These are phyloP conservation scores for Pristionchus pacificus DNA, from an alignment of 1,140 invertebrate genomes.

Conservation along the genomic window DNA sequence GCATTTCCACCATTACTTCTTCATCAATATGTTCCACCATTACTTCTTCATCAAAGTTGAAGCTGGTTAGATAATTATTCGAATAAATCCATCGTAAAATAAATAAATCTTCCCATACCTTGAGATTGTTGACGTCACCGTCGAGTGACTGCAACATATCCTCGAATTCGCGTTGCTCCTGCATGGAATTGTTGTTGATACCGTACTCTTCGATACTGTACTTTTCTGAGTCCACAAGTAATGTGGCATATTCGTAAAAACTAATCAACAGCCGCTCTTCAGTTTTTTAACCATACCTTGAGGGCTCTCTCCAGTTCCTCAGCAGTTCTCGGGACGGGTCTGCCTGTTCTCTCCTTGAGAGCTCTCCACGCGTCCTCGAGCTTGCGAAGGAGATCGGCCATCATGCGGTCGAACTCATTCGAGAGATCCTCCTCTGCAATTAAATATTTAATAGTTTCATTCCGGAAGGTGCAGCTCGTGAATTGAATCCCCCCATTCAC, in stretches of 20 bases:
- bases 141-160: constrained; percentile 65
- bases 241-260: no score
- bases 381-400: constrained; percentile 72
- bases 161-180: constrained; percentile 74
- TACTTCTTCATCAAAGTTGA: no score
- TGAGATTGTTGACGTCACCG: constrained; percentile 68
- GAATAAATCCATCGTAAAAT: neutral
- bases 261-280: no score
- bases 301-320: constrained; percentile 72
- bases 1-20: no score
- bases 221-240: no score
- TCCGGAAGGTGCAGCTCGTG: no score
- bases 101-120: constrained; percentile 28
- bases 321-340: constrained; percentile 76
- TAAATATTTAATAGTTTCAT: neutral
- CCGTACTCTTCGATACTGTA: no score
- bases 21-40: no score
- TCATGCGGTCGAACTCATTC: constrained; percentile 78
- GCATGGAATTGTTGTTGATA: constrained; percentile 68
- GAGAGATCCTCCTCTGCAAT: constrained; percentile 76
- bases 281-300: no score
- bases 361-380: constrained; percentile 79
- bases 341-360: constrained; percentile 73
- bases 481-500: no score
- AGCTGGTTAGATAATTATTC: neutral